Conservation (phyloP, 2,797 vertebrate genomes). For the Graptemys geographica region DNA sequence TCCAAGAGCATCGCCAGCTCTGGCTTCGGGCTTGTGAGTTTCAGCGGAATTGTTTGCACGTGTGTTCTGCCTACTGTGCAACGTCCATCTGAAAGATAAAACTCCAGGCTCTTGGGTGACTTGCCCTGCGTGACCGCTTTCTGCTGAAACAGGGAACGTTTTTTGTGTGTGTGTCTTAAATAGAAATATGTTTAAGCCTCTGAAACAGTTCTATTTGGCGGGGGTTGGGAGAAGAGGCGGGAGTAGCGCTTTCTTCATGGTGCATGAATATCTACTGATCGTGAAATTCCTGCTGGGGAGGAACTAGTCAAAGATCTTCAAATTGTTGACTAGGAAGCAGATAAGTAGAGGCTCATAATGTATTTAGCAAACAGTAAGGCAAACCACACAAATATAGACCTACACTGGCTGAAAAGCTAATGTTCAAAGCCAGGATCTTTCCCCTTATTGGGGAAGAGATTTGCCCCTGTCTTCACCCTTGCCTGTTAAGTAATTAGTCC, state of each 20-base stretch:
- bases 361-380: background rate
- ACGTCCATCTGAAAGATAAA: background rate
- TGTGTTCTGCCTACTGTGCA: background rate
- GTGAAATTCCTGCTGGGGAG: background rate
- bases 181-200: background rate
- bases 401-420: background rate
- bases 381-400: background rate
- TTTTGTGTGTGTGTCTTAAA: background rate
- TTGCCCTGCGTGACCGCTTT: background rate
- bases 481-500: background rate
- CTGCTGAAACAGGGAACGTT: background rate
- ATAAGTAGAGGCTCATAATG: background rate
- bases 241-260: background rate
- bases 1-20: background rate
- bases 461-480: background rate
- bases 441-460: background rate
- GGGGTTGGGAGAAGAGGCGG: too few relatives aligned
- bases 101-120: background rate
- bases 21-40: background rate
- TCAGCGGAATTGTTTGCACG: background rate
- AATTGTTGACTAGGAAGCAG: background rate
- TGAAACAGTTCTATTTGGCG: background rate
- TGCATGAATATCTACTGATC: background rate
- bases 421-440: background rate
- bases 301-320: background rate